A percentile compares a stretch with the other conserved stretches of the same genome.
Evolutionary conservation across 2,888 invertebrate genomes (phyloP).

Genomic region (Sialis fuliginosa): DNA sequence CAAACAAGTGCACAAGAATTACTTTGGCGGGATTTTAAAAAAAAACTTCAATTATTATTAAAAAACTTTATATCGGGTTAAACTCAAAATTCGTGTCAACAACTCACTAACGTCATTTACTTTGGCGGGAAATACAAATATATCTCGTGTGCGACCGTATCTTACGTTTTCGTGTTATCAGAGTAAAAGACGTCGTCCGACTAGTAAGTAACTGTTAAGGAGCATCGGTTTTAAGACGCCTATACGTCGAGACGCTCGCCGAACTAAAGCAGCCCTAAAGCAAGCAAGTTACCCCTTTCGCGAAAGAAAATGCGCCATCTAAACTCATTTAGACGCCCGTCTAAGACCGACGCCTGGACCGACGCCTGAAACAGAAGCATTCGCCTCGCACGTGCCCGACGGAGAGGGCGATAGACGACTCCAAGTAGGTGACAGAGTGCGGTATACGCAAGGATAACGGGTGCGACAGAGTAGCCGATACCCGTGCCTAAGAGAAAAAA

Average conservation of each 20-base stretch:
- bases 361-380: neutral
- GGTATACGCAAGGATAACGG: constrained; percentile 20
- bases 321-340: neutral
- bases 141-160: too few relatives aligned
- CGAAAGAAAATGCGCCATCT: neutral
- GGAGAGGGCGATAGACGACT: neutral
- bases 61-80: too few relatives aligned
- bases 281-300: neutral
- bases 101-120: too few relatives aligned
- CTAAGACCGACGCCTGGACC: neutral
- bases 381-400: neutral
- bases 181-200: constrained; percentile 1
- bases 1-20: too few relatives aligned
- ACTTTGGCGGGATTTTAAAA: too few relatives aligned
- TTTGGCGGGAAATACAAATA: too few relatives aligned
- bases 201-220: constrained; percentile 4
- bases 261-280: constrained; percentile 4
- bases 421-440: constrained; percentile 4
- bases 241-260: constrained; percentile 1
- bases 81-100: too few relatives aligned
- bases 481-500: constrained; percentile 4
- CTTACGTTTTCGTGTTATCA: too few relatives aligned
- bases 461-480: constrained; percentile 16
- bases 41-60: too few relatives aligned
- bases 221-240: constrained; percentile 5